These are phyloP conservation scores for Achlya flavicornis DNA, from an alignment of 2,888 invertebrate species.

Conservation along the genomic window DNA sequence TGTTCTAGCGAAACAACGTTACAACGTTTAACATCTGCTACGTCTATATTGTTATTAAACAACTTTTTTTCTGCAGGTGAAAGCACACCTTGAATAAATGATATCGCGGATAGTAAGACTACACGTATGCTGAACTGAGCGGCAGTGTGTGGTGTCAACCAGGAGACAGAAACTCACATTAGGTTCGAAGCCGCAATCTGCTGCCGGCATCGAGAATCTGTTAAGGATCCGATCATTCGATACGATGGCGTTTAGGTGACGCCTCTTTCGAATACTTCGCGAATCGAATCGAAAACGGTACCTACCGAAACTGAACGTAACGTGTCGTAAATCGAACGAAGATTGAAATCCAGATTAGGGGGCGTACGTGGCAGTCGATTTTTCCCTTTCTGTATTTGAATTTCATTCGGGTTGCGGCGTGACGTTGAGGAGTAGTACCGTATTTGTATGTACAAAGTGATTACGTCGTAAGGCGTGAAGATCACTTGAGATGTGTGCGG, in stretches of 20 bases:
- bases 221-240: conserved; percentile 65
- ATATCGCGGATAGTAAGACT: neutral
- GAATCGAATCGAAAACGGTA: conserved; percentile 49
- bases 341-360: conserved; percentile 50
- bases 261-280: conserved; percentile 67
- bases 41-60: too few species aligned
- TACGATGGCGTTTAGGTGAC: conserved; percentile 60
- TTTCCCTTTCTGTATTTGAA: neutral
- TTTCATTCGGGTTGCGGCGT: conserved; percentile 4
- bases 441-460: conserved; percentile 1
- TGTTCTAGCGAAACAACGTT: too few species aligned
- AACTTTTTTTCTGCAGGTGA: too few species aligned
- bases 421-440: neutral
- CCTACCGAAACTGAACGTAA: conserved; percentile 39
- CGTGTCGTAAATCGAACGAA: conserved; percentile 55
- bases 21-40: too few species aligned
- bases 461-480: neutral
- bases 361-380: conserved; percentile 8
- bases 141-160: conserved; percentile 30
- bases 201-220: conserved; percentile 55
- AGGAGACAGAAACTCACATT: conserved; percentile 53
- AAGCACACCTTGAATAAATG: too few species aligned
- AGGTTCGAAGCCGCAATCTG: conserved; percentile 58
- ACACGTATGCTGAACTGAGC: neutral
- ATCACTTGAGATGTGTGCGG: neutral